These are phyloP conservation scores for Laodelphax striatellus DNA, from an alignment of 1,140 invertebrate species.

Conservation along the genomic window DNA sequence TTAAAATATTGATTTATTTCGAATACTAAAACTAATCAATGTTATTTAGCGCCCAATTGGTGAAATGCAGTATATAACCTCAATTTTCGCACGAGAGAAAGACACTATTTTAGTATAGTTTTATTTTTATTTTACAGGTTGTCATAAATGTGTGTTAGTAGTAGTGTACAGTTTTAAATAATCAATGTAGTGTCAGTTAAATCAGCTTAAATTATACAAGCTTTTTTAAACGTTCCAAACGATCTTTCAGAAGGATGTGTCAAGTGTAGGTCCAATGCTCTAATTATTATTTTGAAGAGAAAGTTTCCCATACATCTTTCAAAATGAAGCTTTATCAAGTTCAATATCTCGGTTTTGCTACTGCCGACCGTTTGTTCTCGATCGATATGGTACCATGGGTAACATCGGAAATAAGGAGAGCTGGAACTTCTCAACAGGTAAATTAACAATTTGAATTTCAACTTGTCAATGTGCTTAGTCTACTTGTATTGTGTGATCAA, in stretches of 20 bases:
- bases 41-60: background rate
- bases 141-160: too few relatives aligned
- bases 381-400: conserved; percentile 67
- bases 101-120: background rate
- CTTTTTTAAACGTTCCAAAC: background rate
- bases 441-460: background rate
- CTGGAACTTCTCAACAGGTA: conserved; percentile 41
- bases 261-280: background rate
- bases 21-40: too few relatives aligned
- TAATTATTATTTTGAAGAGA: too few relatives aligned
- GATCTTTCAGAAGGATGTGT: background rate
- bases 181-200: background rate
- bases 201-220: background rate
- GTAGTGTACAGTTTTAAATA: too few relatives aligned
- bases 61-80: background rate
- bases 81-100: background rate
- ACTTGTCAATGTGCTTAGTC: too few relatives aligned
- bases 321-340: conserved; percentile 30
- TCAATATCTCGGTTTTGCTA: conserved; percentile 56
- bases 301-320: background rate
- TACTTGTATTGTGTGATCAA: too few relatives aligned
- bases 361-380: conserved; percentile 59
- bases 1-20: too few relatives aligned
- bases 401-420: conserved; percentile 46
- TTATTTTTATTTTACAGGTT: background rate